Evolutionary conservation across 2,797 vertebrate genomes (phyloP).

Genomic region (Mus minutoides): DNA sequence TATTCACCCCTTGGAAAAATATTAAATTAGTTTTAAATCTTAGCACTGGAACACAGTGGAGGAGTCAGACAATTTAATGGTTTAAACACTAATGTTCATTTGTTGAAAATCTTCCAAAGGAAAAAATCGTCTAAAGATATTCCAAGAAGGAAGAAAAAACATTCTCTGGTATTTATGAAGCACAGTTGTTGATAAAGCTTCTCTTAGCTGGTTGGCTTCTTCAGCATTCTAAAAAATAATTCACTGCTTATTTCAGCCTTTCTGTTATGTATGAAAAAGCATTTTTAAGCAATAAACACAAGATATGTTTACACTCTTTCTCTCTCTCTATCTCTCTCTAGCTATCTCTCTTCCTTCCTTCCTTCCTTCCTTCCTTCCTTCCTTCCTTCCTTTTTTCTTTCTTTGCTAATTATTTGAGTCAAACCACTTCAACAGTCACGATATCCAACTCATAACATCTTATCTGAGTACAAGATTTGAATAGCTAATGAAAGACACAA

Average conservation of each 20-base stretch:
- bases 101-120: conserved; percentile 63
- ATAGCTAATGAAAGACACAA: background rate
- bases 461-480: background rate
- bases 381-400: background rate
- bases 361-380: background rate
- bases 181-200: conserved; percentile 25
- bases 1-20: background rate
- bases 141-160: conserved; percentile 52
- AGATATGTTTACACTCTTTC: background rate
- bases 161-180: conserved; percentile 26
- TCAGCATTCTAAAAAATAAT: conserved; percentile 41
- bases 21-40: conserved; percentile 23
- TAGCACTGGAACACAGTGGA: background rate
- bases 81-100: conserved; percentile 62
- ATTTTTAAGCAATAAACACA: background rate
- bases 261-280: background rate
- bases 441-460: background rate
- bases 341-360: background rate
- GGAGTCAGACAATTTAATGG: conserved; percentile 26
- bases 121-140: conserved; percentile 46
- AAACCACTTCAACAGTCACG: background rate
- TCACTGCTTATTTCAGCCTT: background rate
- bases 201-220: background rate
- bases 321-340: background rate
- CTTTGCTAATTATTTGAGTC: background rate